phyloP scores from a whole-genome alignment of 2,113 vertebrate species.

The Heterochromis multidens region DNA sequence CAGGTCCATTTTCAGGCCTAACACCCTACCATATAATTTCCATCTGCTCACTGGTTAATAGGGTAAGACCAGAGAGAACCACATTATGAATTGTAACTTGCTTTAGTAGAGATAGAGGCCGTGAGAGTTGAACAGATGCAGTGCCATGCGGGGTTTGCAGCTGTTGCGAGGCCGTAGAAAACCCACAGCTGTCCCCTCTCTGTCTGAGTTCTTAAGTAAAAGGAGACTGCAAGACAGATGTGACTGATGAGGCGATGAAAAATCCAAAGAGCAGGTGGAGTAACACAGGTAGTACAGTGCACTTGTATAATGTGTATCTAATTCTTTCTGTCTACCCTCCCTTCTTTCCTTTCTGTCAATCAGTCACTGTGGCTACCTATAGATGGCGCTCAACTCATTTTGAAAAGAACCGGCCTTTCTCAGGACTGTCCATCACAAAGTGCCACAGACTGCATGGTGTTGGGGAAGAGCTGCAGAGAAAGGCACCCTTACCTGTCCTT shows the following conservation, averaged over 20 bases:
- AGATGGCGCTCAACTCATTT: constrained; percentile 71
- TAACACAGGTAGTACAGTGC: constrained; percentile 22
- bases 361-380: constrained; percentile 16
- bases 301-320: background rate
- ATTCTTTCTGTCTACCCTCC: background rate
- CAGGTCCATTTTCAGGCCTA: constrained; percentile 33
- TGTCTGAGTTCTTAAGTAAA: constrained; percentile 23
- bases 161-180: constrained; percentile 52
- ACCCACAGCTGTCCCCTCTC: constrained; percentile 59
- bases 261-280: constrained; percentile 12
- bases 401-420: background rate
- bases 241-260: constrained; percentile 55
- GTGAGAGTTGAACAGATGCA: constrained; percentile 54
- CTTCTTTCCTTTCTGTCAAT: background rate
- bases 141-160: constrained; percentile 62
- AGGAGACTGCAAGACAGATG: constrained; percentile 22
- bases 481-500: constrained; percentile 75
- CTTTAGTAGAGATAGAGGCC: constrained; percentile 12
- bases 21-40: constrained; percentile 32
- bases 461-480: constrained; percentile 60
- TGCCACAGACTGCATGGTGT: constrained; percentile 42
- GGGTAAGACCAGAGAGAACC: constrained; percentile 42
- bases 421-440: constrained; percentile 57
- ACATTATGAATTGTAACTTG: constrained; percentile 33
- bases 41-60: constrained; percentile 60